Conservation (phyloP, 2,888 invertebrate genomes). For the Cataglyphis rosenhaueri region DNA sequence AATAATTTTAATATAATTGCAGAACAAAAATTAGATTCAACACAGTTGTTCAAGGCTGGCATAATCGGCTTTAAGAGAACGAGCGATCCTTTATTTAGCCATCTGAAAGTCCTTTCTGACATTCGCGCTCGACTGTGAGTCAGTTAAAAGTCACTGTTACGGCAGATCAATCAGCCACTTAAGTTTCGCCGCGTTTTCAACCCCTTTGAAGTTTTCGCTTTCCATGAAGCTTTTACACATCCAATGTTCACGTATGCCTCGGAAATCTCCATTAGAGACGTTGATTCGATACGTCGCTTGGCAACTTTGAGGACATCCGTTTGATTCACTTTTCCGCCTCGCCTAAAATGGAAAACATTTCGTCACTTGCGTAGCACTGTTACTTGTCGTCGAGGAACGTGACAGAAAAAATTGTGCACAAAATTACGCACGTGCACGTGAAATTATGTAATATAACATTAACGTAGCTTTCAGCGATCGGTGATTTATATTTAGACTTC, state of each 20-base stretch:
- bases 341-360: neutral
- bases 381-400: neutral
- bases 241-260: neutral
- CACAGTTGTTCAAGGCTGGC: neutral
- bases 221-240: slow-evolving; percentile 20
- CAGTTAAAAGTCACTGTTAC: slow-evolving; percentile 32
- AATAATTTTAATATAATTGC: neutral
- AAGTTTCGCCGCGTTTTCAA: slow-evolving; percentile 17
- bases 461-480: neutral
- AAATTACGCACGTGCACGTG: neutral
- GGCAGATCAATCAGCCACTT: slow-evolving; percentile 34
- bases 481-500: neutral
- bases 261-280: slow-evolving; percentile 18
- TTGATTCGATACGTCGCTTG: slow-evolving; percentile 11
- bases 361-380: neutral
- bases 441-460: neutral
- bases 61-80: neutral
- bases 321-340: neutral
- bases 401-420: neutral
- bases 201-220: slow-evolving; percentile 32
- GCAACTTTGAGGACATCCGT: neutral
- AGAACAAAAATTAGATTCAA: neutral
- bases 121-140: neutral
- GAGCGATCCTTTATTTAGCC: slow-evolving; percentile 21
- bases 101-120: slow-evolving; percentile 30